Conservation (phyloP, 2,113 vertebrate species). For the Edolisoma coerulescens region DNA sequence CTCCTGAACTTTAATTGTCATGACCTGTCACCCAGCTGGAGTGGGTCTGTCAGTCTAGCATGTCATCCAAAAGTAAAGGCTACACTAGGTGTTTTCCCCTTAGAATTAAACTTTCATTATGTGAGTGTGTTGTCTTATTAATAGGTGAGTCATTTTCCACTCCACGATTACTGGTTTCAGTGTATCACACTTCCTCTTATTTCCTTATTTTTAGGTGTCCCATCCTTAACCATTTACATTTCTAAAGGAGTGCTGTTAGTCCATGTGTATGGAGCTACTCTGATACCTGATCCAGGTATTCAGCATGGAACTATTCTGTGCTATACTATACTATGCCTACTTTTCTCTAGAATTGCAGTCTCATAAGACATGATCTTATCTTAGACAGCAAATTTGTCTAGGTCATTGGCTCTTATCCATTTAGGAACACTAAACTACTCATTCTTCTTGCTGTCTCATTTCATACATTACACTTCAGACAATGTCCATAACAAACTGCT, state of each 20-base stretch:
- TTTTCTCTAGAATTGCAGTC: not conserved
- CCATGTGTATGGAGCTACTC: not conserved
- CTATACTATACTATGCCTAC: not conserved
- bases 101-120: not conserved
- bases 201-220: not conserved
- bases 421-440: not conserved
- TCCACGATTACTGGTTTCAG: not conserved
- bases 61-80: not conserved
- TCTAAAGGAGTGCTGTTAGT: not conserved
- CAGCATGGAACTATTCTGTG: not conserved
- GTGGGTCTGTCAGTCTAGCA: not conserved
- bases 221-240: not conserved
- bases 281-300: not conserved
- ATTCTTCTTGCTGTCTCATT: not conserved
- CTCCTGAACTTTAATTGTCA: not conserved
- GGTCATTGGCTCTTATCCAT: not conserved
- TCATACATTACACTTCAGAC: not conserved
- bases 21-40: not conserved
- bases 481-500: not conserved
- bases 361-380: not conserved
- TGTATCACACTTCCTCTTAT: not conserved
- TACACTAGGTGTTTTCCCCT: not conserved
- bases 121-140: not conserved
- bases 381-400: not conserved
- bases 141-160: not conserved